Evolutionary conservation across 2,113 vertebrate genomes (phyloP).

Genomic region (Tachysurus vachellii): DNA sequence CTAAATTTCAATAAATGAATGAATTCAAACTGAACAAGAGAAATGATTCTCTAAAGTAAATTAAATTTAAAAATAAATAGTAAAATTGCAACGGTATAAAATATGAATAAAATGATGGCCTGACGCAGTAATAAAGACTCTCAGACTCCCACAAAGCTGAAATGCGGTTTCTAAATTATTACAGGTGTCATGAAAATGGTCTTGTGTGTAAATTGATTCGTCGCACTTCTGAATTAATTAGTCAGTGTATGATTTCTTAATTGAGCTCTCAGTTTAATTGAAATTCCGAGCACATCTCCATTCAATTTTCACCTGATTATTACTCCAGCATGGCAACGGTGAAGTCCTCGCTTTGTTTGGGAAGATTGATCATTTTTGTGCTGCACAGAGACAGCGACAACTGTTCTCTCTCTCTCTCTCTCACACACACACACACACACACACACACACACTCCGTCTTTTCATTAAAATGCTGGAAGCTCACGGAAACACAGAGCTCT

Average conservation of each 20-base stretch:
- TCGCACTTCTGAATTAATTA: conserved; percentile 37
- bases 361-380: conserved; percentile 38
- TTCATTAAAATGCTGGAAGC: conserved; percentile 42
- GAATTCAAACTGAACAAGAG: neutral
- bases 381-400: conserved; percentile 36
- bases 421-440: conserved; percentile 16
- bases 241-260: conserved; percentile 37
- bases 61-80: neutral
- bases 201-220: conserved; percentile 34
- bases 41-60: neutral
- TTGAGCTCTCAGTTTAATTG: conserved; percentile 33
- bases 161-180: conserved; percentile 27
- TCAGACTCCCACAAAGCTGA: neutral
- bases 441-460: conserved; percentile 1
- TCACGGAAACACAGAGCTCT: conserved; percentile 30
- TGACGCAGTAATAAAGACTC: neutral
- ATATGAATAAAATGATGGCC: neutral
- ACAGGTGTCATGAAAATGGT: conserved; percentile 31
- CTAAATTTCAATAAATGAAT: neutral
- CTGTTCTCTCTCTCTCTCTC: conserved; percentile 19
- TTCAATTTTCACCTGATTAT: conserved; percentile 35
- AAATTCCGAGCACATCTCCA: conserved; percentile 28
- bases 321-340: neutral
- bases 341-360: conserved; percentile 12
- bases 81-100: neutral